Base-by-base conservation (phyloP, 2,888 invertebrate genomes). In the Drosophila barbarae region DNA sequence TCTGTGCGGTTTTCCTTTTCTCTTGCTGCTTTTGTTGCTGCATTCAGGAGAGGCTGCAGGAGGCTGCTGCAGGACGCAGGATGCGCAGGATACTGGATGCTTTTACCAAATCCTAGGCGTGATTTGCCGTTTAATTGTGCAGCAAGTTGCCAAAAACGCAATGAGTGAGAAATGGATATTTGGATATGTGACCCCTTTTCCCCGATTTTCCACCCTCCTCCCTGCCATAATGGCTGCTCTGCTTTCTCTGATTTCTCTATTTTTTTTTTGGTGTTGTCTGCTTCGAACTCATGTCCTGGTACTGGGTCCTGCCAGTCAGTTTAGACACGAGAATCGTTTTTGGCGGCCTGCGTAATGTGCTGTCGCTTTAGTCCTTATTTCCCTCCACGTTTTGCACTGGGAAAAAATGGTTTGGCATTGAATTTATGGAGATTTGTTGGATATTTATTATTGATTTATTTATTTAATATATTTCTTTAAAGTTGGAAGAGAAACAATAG, bases 91-190 rank as follows among this genome's bases (percentile, higher is more conserved):
- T 72, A 56, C 54, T 75, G 76, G 36, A 76, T 64, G 75, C 79
- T 82, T 78, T 84, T 76, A 74, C 56, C 71, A 67, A 79, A 71
- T 72, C 80, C 72, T 57, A 68, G 73, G 68, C 77, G 80, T 81
- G 83, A 81, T 81, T 81, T 83, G 77, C 83, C 69, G 85, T 85
- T 83, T 83, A 85, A 81, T 83, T 85, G 83, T 80, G 80, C 84
- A 72, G 73, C 65, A 79, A 72, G 66, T 67, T 74, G 76, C 70
- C 69, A 69, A 74, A 70, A 73, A 59, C 63, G 67, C 76, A 69
- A 55, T 55, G 60, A 67, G 58, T 72, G 57, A 69, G 65, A 76
- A 69, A 72, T 76, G 65, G 55, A 71, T 69, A 60, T 79, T 61
- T 61, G 63, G 60, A 54, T 57, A 63, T 63, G 41, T 64, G 47